Conservation (phyloP, 2,113 vertebrate species). For the Cygnus atratus region DNA sequence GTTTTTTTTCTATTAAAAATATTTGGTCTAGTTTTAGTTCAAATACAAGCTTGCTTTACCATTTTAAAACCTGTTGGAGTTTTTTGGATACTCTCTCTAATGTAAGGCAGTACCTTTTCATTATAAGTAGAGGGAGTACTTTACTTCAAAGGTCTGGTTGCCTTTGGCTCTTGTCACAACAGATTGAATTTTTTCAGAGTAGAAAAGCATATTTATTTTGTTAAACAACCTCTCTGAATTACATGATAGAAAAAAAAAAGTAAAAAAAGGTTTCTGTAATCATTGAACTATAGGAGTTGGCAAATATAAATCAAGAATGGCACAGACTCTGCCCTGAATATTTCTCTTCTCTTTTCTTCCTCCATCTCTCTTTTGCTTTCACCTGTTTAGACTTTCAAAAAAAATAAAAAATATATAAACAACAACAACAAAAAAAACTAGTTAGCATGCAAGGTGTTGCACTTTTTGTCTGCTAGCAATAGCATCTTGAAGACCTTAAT, state of each 20-base stretch:
- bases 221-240: neutral
- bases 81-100: neutral
- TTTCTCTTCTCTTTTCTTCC: neutral
- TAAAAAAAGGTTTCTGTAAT: neutral
- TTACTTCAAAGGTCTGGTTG: neutral
- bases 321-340: neutral
- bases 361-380: neutral
- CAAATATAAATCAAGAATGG: conserved; percentile 1
- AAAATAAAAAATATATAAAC: accelerated
- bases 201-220: neutral
- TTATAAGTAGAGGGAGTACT: neutral
- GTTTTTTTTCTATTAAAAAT: neutral
- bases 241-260: neutral
- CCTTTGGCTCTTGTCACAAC: conserved; percentile 17
- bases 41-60: neutral
- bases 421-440: neutral
- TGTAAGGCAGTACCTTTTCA: neutral
- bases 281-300: neutral
- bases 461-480: neutral
- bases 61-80: neutral
- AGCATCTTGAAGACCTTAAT: neutral
- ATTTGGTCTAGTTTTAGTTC: neutral
- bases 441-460: neutral
- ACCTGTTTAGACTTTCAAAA: neutral
- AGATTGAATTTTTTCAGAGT: conserved; percentile 5